Evolutionary conservation across 2,888 invertebrate genomes (phyloP).

Genomic region (Shargacucullia verbasci): DNA sequence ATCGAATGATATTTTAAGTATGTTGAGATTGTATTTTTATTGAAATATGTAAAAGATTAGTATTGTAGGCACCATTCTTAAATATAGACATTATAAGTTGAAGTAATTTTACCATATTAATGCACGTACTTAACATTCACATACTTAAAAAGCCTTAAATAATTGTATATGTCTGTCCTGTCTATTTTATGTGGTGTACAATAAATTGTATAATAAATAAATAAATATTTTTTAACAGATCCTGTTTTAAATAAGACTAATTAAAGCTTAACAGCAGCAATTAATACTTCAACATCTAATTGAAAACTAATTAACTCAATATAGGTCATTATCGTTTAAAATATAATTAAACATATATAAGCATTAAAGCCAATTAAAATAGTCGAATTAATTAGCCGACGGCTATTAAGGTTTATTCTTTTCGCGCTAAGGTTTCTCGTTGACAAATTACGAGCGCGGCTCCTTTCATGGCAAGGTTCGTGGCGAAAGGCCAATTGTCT

Average conservation of each 20-base stretch:
- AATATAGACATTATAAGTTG: too few relatives aligned
- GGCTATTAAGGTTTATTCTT: constrained; percentile 77
- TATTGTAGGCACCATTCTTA: too few relatives aligned
- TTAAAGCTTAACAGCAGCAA: constrained; percentile 37
- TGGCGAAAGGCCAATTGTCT: constrained; percentile 71
- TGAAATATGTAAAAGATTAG: too few relatives aligned
- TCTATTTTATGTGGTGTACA: too few relatives aligned
- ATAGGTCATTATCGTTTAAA: constrained; percentile 57
- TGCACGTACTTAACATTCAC: too few relatives aligned
- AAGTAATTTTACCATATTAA: too few relatives aligned
- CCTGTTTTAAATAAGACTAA: constrained; percentile 26
- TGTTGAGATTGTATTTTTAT: not conserved
- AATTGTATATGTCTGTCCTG: too few relatives aligned
- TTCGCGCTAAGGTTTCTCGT: constrained; percentile 73
- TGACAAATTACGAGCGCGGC: constrained; percentile 83
- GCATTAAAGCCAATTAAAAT: constrained; percentile 76
- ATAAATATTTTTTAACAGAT: constrained; percentile 39
- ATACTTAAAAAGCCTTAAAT: too few relatives aligned
- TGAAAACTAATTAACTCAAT: constrained; percentile 54
- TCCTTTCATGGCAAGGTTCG: constrained; percentile 68
- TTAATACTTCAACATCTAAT: constrained; percentile 41
- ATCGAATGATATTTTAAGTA: constrained; percentile 24
- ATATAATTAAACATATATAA: constrained; percentile 63
- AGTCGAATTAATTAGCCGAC: constrained; percentile 81
- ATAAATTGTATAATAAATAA: too few relatives aligned